These are phyloP conservation scores for Bombus vancouverensis DNA, from an alignment of 1,140 invertebrate species.

Conservation along the genomic window DNA sequence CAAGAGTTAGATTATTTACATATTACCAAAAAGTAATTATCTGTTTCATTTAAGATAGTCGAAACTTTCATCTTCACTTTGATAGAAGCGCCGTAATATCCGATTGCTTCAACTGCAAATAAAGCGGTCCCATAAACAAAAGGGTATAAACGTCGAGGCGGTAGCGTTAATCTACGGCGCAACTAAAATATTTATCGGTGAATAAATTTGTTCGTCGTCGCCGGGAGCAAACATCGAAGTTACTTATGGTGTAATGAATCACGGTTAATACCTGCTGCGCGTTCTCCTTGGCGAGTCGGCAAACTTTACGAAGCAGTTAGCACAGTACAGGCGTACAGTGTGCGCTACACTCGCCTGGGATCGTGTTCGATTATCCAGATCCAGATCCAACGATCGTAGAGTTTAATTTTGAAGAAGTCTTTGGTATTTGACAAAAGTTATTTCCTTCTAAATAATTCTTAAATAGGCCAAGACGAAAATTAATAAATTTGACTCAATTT, in stretches of 20 bases:
- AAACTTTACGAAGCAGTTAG: conserved; percentile 27
- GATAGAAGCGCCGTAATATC: neutral
- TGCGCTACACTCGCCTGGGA: too few relatives aligned
- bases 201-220: conserved; percentile 40
- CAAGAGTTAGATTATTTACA: too few relatives aligned
- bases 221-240: conserved; percentile 25
- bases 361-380: neutral
- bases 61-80: neutral
- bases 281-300: conserved; percentile 23
- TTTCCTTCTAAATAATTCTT: neutral
- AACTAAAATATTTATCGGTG: conserved; percentile 37
- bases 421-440: neutral
- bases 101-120: neutral
- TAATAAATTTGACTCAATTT: too few relatives aligned
- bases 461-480: too few relatives aligned
- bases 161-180: conserved; percentile 15
- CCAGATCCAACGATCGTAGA: neutral
- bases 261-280: conserved; percentile 10
- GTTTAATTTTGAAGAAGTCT: neutral
- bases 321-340: neutral
- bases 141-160: neutral
- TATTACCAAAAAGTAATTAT: neutral
- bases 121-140: conserved; percentile 13
- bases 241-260: conserved; percentile 40
- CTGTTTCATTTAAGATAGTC: neutral